Conservation (phyloP, 2,797 vertebrate genomes). For the Sebastes baramenuke region DNA sequence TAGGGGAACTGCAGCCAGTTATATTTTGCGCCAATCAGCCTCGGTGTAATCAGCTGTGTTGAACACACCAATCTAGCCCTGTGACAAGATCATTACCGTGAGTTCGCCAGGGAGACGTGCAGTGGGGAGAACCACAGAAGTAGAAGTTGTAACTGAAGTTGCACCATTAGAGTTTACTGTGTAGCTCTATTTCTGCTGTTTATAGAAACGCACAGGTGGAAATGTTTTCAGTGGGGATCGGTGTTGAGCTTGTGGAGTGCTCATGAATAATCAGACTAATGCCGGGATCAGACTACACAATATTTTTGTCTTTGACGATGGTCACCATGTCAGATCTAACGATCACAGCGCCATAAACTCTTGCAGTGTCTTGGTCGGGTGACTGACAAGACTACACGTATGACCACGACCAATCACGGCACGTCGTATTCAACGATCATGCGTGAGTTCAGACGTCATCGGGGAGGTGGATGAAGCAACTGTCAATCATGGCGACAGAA, state of each 20-base stretch:
- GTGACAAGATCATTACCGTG: constrained; percentile 80
- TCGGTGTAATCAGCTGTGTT: constrained; percentile 61
- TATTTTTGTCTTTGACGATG: too few species aligned
- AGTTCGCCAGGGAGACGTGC: constrained; percentile 41
- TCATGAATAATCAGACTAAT: not conserved
- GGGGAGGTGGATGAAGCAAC: too few species aligned
- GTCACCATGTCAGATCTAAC: too few species aligned
- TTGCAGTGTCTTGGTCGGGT: too few species aligned
- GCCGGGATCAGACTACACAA: too few species aligned
- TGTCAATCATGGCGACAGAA: too few species aligned
- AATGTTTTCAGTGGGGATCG: not conserved
- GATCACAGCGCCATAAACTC: too few species aligned
- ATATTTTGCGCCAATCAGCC: constrained; percentile 67
- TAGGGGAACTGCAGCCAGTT: constrained; percentile 70
- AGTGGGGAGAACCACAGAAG: constrained; percentile 1
- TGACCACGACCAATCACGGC: too few species aligned
- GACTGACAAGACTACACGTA: too few species aligned
- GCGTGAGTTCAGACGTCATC: too few species aligned
- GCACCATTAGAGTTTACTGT: not conserved
- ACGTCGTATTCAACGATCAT: too few species aligned
- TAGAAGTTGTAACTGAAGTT: constrained; percentile 17
- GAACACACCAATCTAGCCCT: constrained; percentile 57
- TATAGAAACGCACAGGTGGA: constrained; percentile 12
- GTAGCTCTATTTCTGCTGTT: constrained; percentile 8
- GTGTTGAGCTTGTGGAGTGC: not conserved